These are phyloP conservation scores for Arion vulgaris DNA, from an alignment of 1,140 invertebrate genomes.

Conservation along the genomic window DNA sequence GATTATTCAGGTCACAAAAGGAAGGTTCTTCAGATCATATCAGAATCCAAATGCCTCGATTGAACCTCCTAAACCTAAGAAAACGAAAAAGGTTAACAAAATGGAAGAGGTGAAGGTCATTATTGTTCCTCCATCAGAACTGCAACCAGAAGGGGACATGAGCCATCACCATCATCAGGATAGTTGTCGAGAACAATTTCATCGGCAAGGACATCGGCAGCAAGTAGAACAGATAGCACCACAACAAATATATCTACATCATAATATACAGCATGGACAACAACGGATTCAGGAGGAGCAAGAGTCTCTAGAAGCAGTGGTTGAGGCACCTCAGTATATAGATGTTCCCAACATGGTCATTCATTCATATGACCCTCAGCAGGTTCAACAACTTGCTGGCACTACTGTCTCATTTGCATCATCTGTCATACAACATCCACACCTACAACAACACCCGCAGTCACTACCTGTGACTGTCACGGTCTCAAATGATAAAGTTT, in stretches of 20 bases:
- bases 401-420: conserved; percentile 5
- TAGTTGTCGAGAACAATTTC: not conserved
- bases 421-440: not conserved
- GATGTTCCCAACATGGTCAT: conserved; percentile 34
- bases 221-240: not conserved
- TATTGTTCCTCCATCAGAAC: conserved; percentile 28
- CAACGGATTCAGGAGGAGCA: conserved; percentile 5
- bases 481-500: conserved; percentile 14
- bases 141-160: not conserved
- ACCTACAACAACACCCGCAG: not conserved
- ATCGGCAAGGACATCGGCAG: not conserved
- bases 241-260: not conserved
- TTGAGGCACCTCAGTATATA: conserved; percentile 17
- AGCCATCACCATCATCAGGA: not conserved
- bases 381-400: conserved; percentile 12
- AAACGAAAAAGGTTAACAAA: conserved; percentile 22
- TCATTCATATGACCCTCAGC: conserved; percentile 15
- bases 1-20: conserved; percentile 64
- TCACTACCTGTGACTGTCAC: conserved; percentile 27
- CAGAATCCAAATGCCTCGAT: conserved; percentile 29
- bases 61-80: conserved; percentile 24
- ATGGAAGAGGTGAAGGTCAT: conserved; percentile 24
- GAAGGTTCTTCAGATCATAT: conserved; percentile 46
- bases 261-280: not conserved
- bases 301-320: not conserved